Evolutionary conservation across 2,888 invertebrate species (phyloP), one percentile per base, ranked within the genome.

Genomic region (Xanthia togata): DNA sequence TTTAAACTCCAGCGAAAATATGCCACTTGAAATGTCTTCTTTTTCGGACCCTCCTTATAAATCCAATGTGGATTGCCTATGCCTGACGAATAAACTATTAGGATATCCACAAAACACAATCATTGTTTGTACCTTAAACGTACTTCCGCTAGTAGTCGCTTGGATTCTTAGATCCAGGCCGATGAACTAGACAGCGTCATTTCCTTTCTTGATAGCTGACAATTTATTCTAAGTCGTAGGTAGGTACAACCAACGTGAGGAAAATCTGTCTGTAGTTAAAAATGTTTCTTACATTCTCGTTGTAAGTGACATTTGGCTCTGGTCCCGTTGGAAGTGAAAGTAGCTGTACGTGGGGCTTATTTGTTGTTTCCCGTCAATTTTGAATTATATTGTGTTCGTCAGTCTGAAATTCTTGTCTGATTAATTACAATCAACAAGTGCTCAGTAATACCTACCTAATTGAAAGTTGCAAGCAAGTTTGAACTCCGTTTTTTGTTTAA

Each of bases 151-250:
- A 89, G 88, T 90, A 89, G 89, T 88, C 88, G 89, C 91, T 88
- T 90, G 90, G 90, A 89, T 90, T 93, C 93, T 93, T 92, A 90
- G 89, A 91, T 92, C 89, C 93, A 92, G 95, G 95, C 92, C 94
- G 93, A 94, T 94, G 95, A 95, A 94, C 95, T 91, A 93, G 91
- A 86, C 89, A 92, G 89, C 89, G 93, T 92, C 93, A 95, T 92
- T 94, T 96, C 95, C 95, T 94, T 93, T 92, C 90, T 87, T 91
- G 91, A 90, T 81, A 76, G 81, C 79, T 78, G 78, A 70, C 73
- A 74, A 85, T 80, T 78, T 83, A 59, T 80, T 77, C 47, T 53
- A 67, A 80, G 74, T 73, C 64, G 44, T 78, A 64, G n/a, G n/a
- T n/a, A n/a, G n/a, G n/a, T n/a, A n/a, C 1, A 31, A 31, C 31